These are phyloP conservation scores for Anoplius nigerrimus DNA, from an alignment of 2,888 invertebrate species.

Conservation along the genomic window DNA sequence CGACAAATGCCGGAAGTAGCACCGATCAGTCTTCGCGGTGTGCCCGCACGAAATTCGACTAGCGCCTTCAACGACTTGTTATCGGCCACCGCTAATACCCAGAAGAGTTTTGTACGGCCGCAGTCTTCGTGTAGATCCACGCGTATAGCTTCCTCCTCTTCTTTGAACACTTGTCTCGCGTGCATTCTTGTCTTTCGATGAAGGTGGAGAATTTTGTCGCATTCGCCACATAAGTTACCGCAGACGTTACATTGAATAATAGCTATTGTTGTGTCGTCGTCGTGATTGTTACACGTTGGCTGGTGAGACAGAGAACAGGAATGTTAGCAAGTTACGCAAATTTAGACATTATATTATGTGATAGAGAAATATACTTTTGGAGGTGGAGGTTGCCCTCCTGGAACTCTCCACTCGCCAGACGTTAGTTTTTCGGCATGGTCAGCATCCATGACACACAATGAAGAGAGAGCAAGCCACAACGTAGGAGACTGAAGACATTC, in stretches of 20 bases:
- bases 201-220: conserved; percentile 95
- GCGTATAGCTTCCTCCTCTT: conserved; percentile 96
- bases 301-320: conserved; percentile 68
- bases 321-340: conserved; percentile 12
- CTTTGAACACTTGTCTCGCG: conserved; percentile 93
- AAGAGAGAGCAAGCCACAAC: conserved; percentile 94
- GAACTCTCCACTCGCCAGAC: conserved; percentile 87
- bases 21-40: conserved; percentile 76
- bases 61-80: conserved; percentile 93
- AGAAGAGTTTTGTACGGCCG: conserved; percentile 95
- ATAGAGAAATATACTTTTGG: conserved; percentile 75
- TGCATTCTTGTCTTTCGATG: conserved; percentile 91
- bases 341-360: neutral
- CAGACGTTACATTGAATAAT: conserved; percentile 95
- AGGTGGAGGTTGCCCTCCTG: conserved; percentile 78
- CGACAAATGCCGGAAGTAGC: conserved; percentile 84
- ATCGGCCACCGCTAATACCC: conserved; percentile 95
- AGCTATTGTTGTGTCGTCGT: conserved; percentile 94
- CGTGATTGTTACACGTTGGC: conserved; percentile 96
- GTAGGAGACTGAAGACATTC: conserved; percentile 89
- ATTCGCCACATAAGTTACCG: conserved; percentile 95
- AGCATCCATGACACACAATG: conserved; percentile 93
- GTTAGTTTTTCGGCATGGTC: conserved; percentile 91
- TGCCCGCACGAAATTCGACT: conserved; percentile 91
- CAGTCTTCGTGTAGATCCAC: conserved; percentile 98